These are phyloP conservation scores for Disparrhopalites patrizii DNA, from an alignment of 2,888 invertebrate species.

Conservation along the genomic window DNA sequence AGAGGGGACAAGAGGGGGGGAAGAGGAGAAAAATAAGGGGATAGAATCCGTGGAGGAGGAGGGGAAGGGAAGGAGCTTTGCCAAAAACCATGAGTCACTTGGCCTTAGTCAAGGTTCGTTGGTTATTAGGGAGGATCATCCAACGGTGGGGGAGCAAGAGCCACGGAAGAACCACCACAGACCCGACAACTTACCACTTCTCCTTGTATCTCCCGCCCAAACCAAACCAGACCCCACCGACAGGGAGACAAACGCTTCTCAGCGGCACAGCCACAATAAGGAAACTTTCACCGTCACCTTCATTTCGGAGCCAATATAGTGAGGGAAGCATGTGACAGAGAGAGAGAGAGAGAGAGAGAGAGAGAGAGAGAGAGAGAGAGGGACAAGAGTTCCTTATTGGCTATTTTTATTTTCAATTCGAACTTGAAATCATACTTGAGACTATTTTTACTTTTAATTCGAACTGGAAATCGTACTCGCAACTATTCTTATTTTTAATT, in stretches of 20 bases:
- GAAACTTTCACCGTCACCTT: conserved; percentile 3
- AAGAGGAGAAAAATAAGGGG: too few relatives aligned
- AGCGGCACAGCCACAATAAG: not conserved
- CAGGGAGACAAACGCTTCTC: not conserved
- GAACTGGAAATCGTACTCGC: too few relatives aligned
- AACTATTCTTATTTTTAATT: too few relatives aligned
- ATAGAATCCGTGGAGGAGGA: not conserved
- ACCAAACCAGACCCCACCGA: not conserved
- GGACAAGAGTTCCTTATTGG: not conserved
- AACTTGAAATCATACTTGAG: too few relatives aligned
- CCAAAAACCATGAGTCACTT: not conserved
- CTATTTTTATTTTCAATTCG: too few relatives aligned
- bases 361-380: not conserved
- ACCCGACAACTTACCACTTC: too few relatives aligned
- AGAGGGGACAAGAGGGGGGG: too few relatives aligned
- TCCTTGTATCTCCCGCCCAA: not conserved
- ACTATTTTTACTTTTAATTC: too few relatives aligned
- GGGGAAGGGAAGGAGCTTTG: not conserved
- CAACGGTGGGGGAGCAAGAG: not conserved
- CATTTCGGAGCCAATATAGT: conserved; percentile 1
- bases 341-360: not conserved
- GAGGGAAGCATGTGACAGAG: not conserved
- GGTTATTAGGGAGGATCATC: not conserved
- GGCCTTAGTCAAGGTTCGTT: not conserved
- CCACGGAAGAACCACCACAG: not conserved